A percentile compares a stretch with the other conserved stretches of the same genome.
Evolutionary conservation across 2,888 invertebrate species (phyloP).

Genomic region (Acronicta psi): DNA sequence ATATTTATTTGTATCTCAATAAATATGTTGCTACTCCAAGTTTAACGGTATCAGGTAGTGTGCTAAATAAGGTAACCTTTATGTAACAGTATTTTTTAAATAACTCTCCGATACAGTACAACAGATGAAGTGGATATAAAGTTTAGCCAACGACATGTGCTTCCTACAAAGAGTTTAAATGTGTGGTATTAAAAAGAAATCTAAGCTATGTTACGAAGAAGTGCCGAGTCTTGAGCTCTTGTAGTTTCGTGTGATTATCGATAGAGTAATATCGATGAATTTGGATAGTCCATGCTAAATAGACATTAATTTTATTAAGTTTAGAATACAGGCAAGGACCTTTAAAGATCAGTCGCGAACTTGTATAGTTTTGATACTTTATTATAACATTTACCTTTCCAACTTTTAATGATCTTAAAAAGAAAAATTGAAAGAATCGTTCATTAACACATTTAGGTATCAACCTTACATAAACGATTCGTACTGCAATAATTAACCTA

Average conservation of each 20-base stretch:
- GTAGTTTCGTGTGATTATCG: conserved; percentile 63
- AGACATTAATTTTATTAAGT: no score
- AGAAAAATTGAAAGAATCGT: no score
- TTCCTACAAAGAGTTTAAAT: conserved; percentile 81
- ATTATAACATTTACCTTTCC: not conserved
- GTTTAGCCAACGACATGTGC: conserved; percentile 73
- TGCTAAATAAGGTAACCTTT: conserved; percentile 11
- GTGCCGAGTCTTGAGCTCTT: conserved; percentile 70
- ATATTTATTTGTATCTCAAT: no score
- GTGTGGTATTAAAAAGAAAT: conserved; percentile 88
- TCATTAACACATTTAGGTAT: not conserved
- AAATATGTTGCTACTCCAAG: no score
- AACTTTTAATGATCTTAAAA: no score
- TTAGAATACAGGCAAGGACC: no score
- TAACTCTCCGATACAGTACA: conserved; percentile 54
- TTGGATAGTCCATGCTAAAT: not conserved
- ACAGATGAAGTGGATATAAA: conserved; percentile 60
- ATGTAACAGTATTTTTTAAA: conserved; percentile 40
- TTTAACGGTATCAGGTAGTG: no score
- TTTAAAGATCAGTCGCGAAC: no score
- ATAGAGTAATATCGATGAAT: conserved; percentile 18
- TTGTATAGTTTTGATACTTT: not conserved
- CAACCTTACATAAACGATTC: conserved; percentile 8
- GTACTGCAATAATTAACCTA: conserved; percentile 25
- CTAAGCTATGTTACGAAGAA: conserved; percentile 79